A percentile compares a stretch with the other conserved stretches of the same genome.
These are phyloP conservation scores for Tetanocera ferruginea DNA, from an alignment of 2,888 invertebrate species.

Conservation along the genomic window DNA sequence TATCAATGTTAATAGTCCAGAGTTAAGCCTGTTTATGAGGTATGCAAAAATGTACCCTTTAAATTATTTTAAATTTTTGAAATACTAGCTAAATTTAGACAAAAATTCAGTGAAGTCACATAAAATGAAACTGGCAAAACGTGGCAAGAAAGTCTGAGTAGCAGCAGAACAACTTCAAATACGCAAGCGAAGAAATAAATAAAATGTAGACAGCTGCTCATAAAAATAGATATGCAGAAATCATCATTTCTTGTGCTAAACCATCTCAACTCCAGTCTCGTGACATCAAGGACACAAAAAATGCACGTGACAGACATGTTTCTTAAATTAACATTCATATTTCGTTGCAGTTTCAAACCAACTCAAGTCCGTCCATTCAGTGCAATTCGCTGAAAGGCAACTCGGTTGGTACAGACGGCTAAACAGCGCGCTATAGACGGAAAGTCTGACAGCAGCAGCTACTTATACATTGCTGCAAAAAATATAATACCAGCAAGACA, in stretches of 20 bases:
- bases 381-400: background rate
- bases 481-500: background rate
- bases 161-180: background rate
- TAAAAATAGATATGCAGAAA: background rate
- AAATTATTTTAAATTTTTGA: background rate
- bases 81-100: background rate
- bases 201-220: background rate
- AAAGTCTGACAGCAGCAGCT: no score
- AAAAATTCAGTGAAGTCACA: background rate
- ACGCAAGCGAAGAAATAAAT: background rate
- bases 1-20: no score
- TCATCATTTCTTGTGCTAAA: background rate
- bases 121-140: background rate
- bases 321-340: conserved; percentile 11
- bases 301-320: conserved; percentile 14
- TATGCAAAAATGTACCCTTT: no score
- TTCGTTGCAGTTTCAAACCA: background rate
- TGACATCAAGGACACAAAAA: background rate
- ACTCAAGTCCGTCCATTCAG: background rate
- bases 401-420: background rate
- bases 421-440: background rate
- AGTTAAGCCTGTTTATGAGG: no score
- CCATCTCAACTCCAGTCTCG: background rate
- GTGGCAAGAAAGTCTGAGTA: background rate
- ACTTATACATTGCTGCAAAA: background rate